A percentile compares a stretch with the other conserved stretches of the same genome.
Conservation (phyloP, 2,888 invertebrate species). For the Nemurella pictetii region DNA sequence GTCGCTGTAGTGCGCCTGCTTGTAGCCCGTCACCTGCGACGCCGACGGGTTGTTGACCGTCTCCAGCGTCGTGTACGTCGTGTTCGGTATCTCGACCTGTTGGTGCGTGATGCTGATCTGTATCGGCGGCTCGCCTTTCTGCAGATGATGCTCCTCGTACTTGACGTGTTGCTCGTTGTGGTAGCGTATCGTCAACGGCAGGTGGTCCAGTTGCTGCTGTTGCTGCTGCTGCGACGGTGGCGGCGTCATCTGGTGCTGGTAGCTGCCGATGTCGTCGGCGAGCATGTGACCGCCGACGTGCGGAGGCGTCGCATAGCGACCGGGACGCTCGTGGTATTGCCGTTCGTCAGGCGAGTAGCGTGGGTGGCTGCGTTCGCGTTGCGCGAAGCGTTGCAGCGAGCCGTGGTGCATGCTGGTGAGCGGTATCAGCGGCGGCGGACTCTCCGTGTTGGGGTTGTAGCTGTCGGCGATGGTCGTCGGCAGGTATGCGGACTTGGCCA, state of each 20-base stretch:
- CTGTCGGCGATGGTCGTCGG: conserved; percentile 15
- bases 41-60: conserved; percentile 61
- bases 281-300: background rate
- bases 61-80: conserved; percentile 66
- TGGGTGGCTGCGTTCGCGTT: background rate
- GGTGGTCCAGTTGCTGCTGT: conserved; percentile 28
- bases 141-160: conserved; percentile 30
- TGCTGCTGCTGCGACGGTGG: no score
- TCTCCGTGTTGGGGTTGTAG: conserved; percentile 30
- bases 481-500: background rate
- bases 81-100: conserved; percentile 45
- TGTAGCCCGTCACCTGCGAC: conserved; percentile 50
- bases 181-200: conserved; percentile 19
- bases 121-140: background rate
- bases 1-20: conserved; percentile 47
- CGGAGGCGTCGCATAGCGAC: conserved; percentile 5
- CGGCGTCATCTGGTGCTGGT: conserved; percentile 40
- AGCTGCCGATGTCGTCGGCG: conserved; percentile 32
- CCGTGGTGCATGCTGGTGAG: conserved; percentile 32
- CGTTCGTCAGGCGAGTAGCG: conserved; percentile 18
- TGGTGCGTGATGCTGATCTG: conserved; percentile 44
- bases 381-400: no score
- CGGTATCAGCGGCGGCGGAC: conserved; percentile 35
- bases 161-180: conserved; percentile 18
- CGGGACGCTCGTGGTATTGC: background rate